These are phyloP conservation scores for Megastigmus dorsalis DNA, from an alignment of 2,888 invertebrate genomes.

Conservation along the genomic window DNA sequence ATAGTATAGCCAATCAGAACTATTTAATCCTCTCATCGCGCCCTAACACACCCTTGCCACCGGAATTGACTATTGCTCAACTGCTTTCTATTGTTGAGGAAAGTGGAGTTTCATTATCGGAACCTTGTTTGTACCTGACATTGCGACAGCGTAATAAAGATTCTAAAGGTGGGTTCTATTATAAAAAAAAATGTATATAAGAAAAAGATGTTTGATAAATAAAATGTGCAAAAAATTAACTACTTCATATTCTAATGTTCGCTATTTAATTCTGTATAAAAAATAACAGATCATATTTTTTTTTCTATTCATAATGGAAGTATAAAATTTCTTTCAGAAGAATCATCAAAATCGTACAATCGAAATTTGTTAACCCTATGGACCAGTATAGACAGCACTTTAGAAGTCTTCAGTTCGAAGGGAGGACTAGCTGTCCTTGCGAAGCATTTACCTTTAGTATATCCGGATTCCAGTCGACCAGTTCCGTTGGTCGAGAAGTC, in stretches of 20 bases:
- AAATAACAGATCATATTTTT: background rate
- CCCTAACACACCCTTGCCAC: conserved; percentile 76
- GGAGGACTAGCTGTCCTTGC: conserved; percentile 93
- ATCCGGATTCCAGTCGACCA: conserved; percentile 82
- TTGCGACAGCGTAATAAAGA: conserved; percentile 65
- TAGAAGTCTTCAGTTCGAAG: conserved; percentile 90
- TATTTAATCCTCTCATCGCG: conserved; percentile 74
- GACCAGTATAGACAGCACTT: conserved; percentile 76
- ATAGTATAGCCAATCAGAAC: conserved; percentile 70
- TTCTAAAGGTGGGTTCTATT: conserved; percentile 52
- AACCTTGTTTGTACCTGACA: conserved; percentile 74
- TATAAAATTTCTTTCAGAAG: conserved; percentile 62
- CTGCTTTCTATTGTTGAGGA: conserved; percentile 77
- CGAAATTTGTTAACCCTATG: conserved; percentile 43
- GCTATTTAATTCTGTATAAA: background rate
- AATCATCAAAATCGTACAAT: conserved; percentile 62
- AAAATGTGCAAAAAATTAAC: too few species aligned
- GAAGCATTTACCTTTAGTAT: conserved; percentile 90
- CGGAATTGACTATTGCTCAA: conserved; percentile 78
- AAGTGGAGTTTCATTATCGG: conserved; percentile 75
- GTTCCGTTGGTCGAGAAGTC: conserved; percentile 78
- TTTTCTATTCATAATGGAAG: background rate
- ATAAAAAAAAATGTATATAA: background rate
- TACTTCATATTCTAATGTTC: background rate
- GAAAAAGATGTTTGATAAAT: background rate